Conservation (phyloP, 2,113 vertebrate species). For the Hippocampus mohnikei region DNA sequence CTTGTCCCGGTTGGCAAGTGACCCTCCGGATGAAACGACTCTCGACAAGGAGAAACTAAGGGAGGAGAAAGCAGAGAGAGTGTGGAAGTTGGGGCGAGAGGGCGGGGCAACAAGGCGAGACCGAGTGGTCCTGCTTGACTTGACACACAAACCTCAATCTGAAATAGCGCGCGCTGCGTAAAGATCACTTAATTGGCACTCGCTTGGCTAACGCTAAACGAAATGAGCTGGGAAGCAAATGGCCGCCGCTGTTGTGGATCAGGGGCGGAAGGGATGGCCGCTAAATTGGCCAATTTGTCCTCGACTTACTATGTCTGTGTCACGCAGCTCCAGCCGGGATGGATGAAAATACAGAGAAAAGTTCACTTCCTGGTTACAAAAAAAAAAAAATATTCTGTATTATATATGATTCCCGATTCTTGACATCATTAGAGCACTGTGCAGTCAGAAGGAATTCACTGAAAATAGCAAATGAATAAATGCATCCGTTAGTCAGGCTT, state of each 20-base stretch:
- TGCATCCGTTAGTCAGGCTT: background rate
- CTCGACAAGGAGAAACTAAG: slow-evolving; percentile 19
- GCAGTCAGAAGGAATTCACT: background rate
- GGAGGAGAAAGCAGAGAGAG: slow-evolving; percentile 28
- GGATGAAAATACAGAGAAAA: background rate
- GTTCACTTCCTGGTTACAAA: too few species aligned
- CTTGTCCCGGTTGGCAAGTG: slow-evolving; percentile 49
- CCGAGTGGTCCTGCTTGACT: slow-evolving; percentile 48
- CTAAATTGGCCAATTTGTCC: slow-evolving; percentile 61
- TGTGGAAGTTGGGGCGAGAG: slow-evolving; percentile 2
- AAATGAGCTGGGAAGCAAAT: slow-evolving; percentile 40
- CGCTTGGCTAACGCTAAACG: slow-evolving; percentile 50
- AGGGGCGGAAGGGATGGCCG: slow-evolving; percentile 42
- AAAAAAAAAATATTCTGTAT: background rate
- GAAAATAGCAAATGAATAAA: slow-evolving; percentile 14
- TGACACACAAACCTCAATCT: slow-evolving; percentile 40
- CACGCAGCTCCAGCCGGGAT: background rate
- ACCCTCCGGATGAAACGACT: slow-evolving; percentile 44
- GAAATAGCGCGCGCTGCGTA: slow-evolving; percentile 30
- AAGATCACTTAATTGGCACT: slow-evolving; percentile 59
- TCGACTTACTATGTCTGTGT: slow-evolving; percentile 38
- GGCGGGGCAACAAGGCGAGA: slow-evolving; percentile 50
- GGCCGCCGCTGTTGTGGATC: slow-evolving; percentile 31
- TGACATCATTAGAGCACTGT: background rate
- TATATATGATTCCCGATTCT: too few species aligned